Conservation (phyloP, 1,140 invertebrate genomes). For the Lucilia sericata region DNA sequence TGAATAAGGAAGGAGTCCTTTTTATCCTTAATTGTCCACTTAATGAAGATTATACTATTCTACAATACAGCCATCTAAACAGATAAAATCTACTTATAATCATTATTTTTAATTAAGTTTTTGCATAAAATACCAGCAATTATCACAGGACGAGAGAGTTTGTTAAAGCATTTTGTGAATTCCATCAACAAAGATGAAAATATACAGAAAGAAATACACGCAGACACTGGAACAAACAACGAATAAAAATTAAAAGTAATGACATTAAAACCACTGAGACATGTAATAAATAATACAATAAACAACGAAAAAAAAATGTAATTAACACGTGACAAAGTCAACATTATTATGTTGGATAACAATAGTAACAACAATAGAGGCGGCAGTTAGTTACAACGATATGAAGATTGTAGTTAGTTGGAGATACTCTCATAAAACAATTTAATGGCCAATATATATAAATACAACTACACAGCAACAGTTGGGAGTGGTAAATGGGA, state of each 20-base stretch:
- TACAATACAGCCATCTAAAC: no score
- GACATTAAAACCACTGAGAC: constrained; percentile 26
- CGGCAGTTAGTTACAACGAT: neutral
- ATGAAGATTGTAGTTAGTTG: no score
- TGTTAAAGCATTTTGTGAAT: neutral
- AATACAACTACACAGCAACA: no score
- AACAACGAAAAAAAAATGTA: constrained; percentile 6
- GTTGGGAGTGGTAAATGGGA: no score
- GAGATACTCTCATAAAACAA: no score
- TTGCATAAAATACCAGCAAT: neutral
- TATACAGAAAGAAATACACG: neutral
- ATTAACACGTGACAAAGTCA: constrained; percentile 35
- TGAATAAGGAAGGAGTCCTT: no score
- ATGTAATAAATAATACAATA: neutral
- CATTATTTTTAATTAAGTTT: neutral
- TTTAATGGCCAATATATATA: no score
- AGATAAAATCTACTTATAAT: neutral
- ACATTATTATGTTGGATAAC: neutral
- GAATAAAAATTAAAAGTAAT: constrained; percentile 10
- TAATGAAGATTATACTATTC: no score
- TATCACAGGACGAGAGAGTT: neutral
- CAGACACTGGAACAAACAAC: neutral
- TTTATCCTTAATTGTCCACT: no score
- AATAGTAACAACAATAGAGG: neutral
- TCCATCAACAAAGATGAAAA: neutral